A percentile compares a stretch with the other conserved stretches of the same genome.
phyloP scores from a whole-genome alignment of 2,888 invertebrate species.

The Leistus spinibarbis region DNA sequence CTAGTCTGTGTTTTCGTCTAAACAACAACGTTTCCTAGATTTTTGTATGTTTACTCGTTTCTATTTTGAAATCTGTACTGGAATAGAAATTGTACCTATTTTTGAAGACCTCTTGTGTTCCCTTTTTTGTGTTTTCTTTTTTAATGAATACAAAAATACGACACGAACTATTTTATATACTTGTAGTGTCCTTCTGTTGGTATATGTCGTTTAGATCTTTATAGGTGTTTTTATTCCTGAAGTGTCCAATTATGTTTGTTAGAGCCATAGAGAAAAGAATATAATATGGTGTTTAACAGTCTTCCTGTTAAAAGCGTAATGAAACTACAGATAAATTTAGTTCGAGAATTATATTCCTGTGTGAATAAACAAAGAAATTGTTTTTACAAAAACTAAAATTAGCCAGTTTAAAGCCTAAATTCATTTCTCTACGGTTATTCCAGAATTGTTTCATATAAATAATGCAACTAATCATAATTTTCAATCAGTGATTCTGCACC shows the following conservation, averaged over 20 bases:
- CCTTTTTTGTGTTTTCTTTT: conserved; percentile 19
- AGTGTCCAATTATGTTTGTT: background rate
- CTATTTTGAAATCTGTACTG: conserved; percentile 4
- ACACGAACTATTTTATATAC: conserved; percentile 10
- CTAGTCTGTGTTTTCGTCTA: conserved; percentile 6
- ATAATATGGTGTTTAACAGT: too few species aligned
- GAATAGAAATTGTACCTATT: conserved; percentile 6
- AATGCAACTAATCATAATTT: background rate
- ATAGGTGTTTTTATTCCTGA: background rate
- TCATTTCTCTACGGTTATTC: background rate
- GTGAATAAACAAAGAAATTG: too few species aligned
- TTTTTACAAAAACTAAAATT: too few species aligned
- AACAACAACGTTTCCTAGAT: background rate
- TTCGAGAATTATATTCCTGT: too few species aligned
- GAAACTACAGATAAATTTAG: too few species aligned
- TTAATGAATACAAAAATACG: conserved; percentile 1
- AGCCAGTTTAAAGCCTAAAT: too few species aligned
- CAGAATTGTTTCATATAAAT: background rate
- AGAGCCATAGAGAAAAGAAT: background rate
- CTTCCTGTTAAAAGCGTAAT: too few species aligned
- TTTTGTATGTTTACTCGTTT: conserved; percentile 16
- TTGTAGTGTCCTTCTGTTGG: conserved; percentile 12
- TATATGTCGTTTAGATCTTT: background rate
- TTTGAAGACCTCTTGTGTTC: conserved; percentile 17
- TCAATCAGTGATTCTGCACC: conserved; percentile 73